These are phyloP conservation scores for Galeopterus variegatus DNA, from an alignment of 2,113 vertebrate genomes.

Conservation along the genomic window DNA sequence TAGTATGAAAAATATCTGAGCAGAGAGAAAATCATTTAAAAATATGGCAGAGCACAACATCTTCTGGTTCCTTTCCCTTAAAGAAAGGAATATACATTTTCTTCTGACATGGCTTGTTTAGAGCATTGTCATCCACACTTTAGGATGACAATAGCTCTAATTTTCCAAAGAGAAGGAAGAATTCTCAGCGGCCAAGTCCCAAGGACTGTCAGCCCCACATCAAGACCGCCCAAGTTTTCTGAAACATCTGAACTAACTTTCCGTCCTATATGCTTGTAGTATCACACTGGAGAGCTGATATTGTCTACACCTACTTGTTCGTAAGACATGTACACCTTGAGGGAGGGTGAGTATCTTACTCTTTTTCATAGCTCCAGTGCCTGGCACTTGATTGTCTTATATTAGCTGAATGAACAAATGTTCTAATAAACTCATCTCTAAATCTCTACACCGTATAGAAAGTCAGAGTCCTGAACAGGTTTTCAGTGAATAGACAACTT, in stretches of 20 bases:
- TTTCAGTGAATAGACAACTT: not conserved
- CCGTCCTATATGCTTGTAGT: not conserved
- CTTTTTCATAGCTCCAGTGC: not conserved
- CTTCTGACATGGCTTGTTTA: not conserved
- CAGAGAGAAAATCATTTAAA: not conserved
- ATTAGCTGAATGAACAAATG: not conserved
- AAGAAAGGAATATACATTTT: not conserved
- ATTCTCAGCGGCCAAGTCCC: not conserved
- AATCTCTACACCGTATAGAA: not conserved
- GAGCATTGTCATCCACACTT: not conserved
- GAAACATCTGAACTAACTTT: not conserved
- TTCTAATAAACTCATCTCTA: not conserved
- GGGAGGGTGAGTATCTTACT: accelerated
- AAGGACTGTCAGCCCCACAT: not conserved
- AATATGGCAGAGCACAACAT: not conserved
- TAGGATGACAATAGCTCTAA: not conserved
- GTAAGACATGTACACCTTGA: not conserved
- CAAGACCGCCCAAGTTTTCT: not conserved
- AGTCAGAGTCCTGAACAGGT: not conserved
- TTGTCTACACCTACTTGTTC: not conserved
- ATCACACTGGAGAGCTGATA: not conserved
- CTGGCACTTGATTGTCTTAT: not conserved
- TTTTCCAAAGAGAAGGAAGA: not conserved
- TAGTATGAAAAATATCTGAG: not conserved
- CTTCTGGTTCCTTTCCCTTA: not conserved